Evolutionary conservation across 2,113 vertebrate genomes (phyloP).

Genomic region (Pelecanoides urinatrix): DNA sequence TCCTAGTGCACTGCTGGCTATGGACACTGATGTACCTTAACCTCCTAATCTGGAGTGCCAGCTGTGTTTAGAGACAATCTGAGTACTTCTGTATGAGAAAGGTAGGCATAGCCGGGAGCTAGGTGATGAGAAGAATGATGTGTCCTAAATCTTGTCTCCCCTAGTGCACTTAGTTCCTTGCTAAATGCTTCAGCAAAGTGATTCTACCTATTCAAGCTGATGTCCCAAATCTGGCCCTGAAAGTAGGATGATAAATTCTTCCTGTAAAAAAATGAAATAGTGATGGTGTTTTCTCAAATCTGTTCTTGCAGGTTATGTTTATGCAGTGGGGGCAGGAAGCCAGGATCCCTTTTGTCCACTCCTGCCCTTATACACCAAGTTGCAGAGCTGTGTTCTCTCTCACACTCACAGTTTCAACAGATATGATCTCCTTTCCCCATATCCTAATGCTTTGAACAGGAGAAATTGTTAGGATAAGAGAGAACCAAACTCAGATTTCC

Average conservation of each 20-base stretch:
- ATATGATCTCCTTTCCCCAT: neutral
- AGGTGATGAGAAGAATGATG: neutral
- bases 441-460: neutral
- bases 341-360: neutral
- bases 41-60: neutral
- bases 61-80: neutral
- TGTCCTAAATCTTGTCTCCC: neutral
- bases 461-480: neutral
- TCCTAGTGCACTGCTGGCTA: neutral
- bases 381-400: neutral
- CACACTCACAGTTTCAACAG: neutral
- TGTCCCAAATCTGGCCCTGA: neutral
- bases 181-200: neutral
- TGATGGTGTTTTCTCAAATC: neutral
- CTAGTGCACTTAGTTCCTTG: neutral
- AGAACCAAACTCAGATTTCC: neutral
- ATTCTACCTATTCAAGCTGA: neutral
- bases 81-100: neutral
- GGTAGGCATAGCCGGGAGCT: neutral
- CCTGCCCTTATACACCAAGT: neutral
- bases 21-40: neutral
- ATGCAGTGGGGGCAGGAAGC: neutral
- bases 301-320: neutral
- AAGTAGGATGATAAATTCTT: neutral
- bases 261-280: neutral